These are phyloP conservation scores for Argynnis bischoffii DNA, from an alignment of 2,888 invertebrate genomes.

Conservation along the genomic window DNA sequence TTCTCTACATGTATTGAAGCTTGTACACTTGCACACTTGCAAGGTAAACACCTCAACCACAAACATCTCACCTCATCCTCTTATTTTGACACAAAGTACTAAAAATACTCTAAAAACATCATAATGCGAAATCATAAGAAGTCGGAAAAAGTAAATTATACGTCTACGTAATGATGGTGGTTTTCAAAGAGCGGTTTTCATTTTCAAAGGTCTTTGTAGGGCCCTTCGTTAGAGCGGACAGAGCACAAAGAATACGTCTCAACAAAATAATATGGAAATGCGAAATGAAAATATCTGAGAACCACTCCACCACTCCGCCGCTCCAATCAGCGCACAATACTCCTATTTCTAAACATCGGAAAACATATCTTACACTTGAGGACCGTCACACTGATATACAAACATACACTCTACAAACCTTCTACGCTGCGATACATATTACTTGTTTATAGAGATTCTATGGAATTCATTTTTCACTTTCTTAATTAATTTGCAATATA, in stretches of 20 bases:
- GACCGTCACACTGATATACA: constrained; percentile 17
- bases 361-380: constrained; percentile 46
- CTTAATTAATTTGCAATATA: no score
- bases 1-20: background rate
- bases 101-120: constrained; percentile 27
- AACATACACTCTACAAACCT: no score
- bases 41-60: constrained; percentile 11
- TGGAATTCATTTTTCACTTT: background rate
- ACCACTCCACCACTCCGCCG: constrained; percentile 54
- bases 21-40: constrained; percentile 27
- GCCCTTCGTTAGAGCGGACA: constrained; percentile 41
- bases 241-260: constrained; percentile 34
- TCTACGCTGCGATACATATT: background rate
- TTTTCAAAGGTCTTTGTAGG: constrained; percentile 47
- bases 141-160: constrained; percentile 54
- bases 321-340: constrained; percentile 62
- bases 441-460: background rate
- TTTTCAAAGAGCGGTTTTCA: constrained; percentile 63
- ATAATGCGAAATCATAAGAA: constrained; percentile 22
- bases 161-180: constrained; percentile 64
- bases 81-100: constrained; percentile 8
- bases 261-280: constrained; percentile 76
- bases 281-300: constrained; percentile 66
- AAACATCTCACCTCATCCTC: background rate
- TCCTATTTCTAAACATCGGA: constrained; percentile 50